phyloP scores from a whole-genome alignment of 2,888 invertebrate genomes.

The Galerucella calmariensis region DNA sequence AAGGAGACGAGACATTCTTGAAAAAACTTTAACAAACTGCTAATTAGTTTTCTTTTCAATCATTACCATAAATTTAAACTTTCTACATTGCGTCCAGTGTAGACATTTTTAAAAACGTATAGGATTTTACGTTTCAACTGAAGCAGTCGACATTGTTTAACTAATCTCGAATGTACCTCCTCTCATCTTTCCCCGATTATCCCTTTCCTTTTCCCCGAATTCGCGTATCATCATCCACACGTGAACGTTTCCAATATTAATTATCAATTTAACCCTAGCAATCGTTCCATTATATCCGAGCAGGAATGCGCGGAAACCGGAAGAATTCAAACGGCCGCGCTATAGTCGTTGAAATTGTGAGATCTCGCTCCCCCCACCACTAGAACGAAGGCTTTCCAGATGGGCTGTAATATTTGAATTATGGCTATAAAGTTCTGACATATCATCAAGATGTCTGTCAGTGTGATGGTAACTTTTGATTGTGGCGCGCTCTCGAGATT shows the following conservation, averaged over 20 bases:
- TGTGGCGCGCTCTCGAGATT: conserved; percentile 36
- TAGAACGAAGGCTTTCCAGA: conserved; percentile 36
- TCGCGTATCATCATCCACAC: conserved; percentile 15
- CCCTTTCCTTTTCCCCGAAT: background rate
- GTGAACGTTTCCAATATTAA: conserved; percentile 37
- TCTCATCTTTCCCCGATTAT: background rate
- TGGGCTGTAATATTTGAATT: conserved; percentile 55
- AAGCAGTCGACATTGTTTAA: conserved; percentile 8
- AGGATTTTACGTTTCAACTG: background rate
- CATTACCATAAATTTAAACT: too few species aligned
- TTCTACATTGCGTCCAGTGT: background rate
- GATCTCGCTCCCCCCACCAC: conserved; percentile 42
- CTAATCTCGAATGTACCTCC: conserved; percentile 17
- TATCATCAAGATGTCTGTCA: conserved; percentile 57
- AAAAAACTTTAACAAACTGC: too few species aligned
- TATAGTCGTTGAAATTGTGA: conserved; percentile 27
- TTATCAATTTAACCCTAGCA: conserved; percentile 46
- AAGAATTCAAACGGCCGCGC: conserved; percentile 45
- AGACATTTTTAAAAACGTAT: background rate
- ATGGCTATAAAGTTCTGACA: conserved; percentile 59
- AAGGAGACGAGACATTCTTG: too few species aligned
- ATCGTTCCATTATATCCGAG: conserved; percentile 38
- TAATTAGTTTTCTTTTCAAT: too few species aligned
- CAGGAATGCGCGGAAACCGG: conserved; percentile 45
- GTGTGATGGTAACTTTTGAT: conserved; percentile 51